Evolutionary conservation across 2,113 vertebrate genomes (phyloP), one percentile per base, ranked within the genome.

Genomic region (Maylandia zebra): DNA sequence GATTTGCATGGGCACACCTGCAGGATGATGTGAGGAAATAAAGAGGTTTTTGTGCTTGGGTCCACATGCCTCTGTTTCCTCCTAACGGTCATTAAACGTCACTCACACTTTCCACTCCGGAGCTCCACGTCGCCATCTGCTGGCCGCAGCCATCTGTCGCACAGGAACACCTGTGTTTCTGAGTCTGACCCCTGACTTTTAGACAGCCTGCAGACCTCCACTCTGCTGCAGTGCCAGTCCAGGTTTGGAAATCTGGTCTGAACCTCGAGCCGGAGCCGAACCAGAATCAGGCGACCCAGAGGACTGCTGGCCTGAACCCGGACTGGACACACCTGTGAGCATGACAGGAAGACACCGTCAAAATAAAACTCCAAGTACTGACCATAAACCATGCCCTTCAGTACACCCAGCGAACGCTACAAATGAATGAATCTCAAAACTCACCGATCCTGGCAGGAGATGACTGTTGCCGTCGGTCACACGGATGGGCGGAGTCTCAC

Each of bases 391-490:
- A 1, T 10, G 14, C 41, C 22, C 22, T 45, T 36, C 1, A 38
- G 32, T 38, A 74, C 41, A 27, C 5, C 22, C 41, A 48, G 7
- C 6, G 3, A 76, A 11, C 22, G 1, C 24, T 19, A 17, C 41
- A 43, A 74, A 74, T 27, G 8, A 74, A 43, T 24, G 10, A 38
- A 38, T 84, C n/a, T 50, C 14, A 41, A 82, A 78, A 90, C 95
- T 94, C 89, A 96, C 96, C 4, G 91, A 95, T 61, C 95, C 96
- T 22, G 96, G 88, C 13, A 94, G 79, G 19, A 96, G 94, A 45
- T 38, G 89, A 4, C 30, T 74, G n/a, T 88, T 19, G 3, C 30
- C 66, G 5, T 83, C 4, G 4, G 74, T 90, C 45, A 95, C 32
- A 1, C 6, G 85, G 50, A 89, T 34, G 53, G 95, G 90, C 14